These are phyloP conservation scores for Malacosoma neustria DNA, from an alignment of 2,888 invertebrate genomes.

Conservation along the genomic window DNA sequence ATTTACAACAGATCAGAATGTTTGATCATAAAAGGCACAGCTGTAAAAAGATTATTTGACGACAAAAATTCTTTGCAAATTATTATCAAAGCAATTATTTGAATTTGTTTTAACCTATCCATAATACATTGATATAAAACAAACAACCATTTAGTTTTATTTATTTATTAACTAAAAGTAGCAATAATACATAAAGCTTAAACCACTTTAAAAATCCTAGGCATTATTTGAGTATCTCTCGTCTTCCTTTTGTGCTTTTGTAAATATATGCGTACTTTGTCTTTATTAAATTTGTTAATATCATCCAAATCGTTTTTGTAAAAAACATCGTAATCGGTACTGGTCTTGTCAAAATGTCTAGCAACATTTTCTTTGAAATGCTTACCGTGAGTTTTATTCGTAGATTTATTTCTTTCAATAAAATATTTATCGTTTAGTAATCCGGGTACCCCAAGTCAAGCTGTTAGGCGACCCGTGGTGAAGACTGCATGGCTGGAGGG, in stretches of 20 bases:
- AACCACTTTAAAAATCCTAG: slow-evolving; percentile 7
- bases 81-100: slow-evolving; percentile 26
- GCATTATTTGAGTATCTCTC: slow-evolving; percentile 11
- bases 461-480: too few relatives aligned
- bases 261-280: slow-evolving; percentile 47
- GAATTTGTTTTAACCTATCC: slow-evolving; percentile 18
- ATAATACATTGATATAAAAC: not conserved
- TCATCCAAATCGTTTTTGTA: slow-evolving; percentile 39
- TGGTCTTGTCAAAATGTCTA: slow-evolving; percentile 15
- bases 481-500: too few relatives aligned
- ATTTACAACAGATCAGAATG: slow-evolving; percentile 22
- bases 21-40: slow-evolving; percentile 20
- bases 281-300: slow-evolving; percentile 34
- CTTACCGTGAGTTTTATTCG: slow-evolving; percentile 12
- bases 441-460: too few relatives aligned
- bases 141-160: not conserved
- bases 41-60: slow-evolving; percentile 14
- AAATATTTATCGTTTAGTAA: not conserved
- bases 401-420: slow-evolving; percentile 8
- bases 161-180: not conserved
- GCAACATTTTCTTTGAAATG: slow-evolving; percentile 11
- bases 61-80: slow-evolving; percentile 11
- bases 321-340: slow-evolving; percentile 42
- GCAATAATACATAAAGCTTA: not conserved
- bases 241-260: slow-evolving; percentile 39